Percentiles rank a stretch among this genome's conserved stretches.
These are phyloP conservation scores for Rhorus exstirpatorius DNA, from an alignment of 2,888 invertebrate genomes.

Conservation along the genomic window DNA sequence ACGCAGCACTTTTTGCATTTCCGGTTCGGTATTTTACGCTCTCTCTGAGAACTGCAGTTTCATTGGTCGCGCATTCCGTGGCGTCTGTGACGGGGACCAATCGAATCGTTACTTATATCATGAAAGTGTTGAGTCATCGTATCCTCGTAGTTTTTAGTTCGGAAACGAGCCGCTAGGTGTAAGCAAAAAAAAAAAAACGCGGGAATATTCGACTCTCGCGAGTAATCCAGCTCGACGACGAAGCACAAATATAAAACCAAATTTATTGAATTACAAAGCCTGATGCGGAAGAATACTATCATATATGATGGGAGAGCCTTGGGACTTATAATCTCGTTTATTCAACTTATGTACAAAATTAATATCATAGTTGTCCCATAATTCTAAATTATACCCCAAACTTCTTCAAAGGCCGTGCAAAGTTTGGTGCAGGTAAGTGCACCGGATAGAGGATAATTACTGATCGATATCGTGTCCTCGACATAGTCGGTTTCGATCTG, in stretches of 20 bases:
- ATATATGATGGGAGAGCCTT: too few species aligned
- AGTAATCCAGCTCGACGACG: not conserved
- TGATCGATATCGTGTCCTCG: conserved; percentile 96
- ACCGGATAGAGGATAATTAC: conserved; percentile 98
- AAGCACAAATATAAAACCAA: too few species aligned
- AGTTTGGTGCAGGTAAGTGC: conserved; percentile 98
- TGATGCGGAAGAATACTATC: too few species aligned
- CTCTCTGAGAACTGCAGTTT: conserved; percentile 12
- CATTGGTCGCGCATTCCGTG: conserved; percentile 44
- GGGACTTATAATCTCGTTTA: conserved; percentile 27
- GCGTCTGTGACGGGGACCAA: conserved; percentile 72
- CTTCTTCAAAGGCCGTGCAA: conserved; percentile 97
- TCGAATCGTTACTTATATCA: conserved; percentile 69
- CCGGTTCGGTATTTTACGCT: conserved; percentile 60
- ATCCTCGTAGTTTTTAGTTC: conserved; percentile 36
- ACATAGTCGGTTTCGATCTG: conserved; percentile 93
- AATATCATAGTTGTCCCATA: conserved; percentile 43
- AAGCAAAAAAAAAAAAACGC: too few species aligned
- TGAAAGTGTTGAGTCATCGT: conserved; percentile 75
- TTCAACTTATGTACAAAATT: conserved; percentile 62
- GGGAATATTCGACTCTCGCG: conserved; percentile 43
- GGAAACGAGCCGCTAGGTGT: conserved; percentile 1
- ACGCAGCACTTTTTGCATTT: conserved; percentile 60
- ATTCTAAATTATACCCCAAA: conserved; percentile 90
- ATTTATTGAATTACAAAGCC: too few species aligned